phyloP scores from a whole-genome alignment of 2,888 invertebrate genomes.

The Campoletis raptor region DNA sequence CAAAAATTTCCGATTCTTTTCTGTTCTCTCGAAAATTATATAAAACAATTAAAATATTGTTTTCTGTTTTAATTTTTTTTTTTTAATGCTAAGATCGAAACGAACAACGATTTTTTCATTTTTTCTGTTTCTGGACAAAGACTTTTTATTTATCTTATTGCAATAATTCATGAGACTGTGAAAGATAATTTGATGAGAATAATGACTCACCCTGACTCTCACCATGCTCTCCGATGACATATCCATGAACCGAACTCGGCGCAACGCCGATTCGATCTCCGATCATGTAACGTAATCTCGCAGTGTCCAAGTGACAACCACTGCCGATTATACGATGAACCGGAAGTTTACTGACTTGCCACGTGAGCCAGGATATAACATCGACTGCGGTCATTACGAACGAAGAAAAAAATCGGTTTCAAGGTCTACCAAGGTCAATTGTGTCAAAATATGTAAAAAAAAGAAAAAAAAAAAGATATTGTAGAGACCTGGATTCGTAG shows the following conservation, averaged over 20 bases:
- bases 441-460: not conserved
- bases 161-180: not conserved
- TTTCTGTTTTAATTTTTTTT: not conserved
- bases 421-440: not conserved
- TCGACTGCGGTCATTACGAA: conserved; percentile 85
- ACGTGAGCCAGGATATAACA: conserved; percentile 88
- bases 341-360: conserved; percentile 89
- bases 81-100: not conserved
- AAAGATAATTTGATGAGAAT: not conserved
- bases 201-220: conserved; percentile 86
- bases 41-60: not conserved
- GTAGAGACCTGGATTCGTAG: conserved; percentile 86
- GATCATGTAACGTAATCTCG: conserved; percentile 87
- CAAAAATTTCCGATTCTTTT: not conserved
- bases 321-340: conserved; percentile 87
- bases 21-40: not conserved
- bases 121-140: not conserved
- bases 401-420: conserved; percentile 1
- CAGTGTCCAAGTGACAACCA: conserved; percentile 88
- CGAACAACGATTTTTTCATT: not conserved
- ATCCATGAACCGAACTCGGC: conserved; percentile 86
- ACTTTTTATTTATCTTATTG: not conserved
- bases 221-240: conserved; percentile 90
- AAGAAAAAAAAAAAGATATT: conserved; percentile 22
- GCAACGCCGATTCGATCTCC: conserved; percentile 87